Evolutionary conservation across 1,140 invertebrate species (phyloP).

Genomic region (Brachionus calyciflorus): DNA sequence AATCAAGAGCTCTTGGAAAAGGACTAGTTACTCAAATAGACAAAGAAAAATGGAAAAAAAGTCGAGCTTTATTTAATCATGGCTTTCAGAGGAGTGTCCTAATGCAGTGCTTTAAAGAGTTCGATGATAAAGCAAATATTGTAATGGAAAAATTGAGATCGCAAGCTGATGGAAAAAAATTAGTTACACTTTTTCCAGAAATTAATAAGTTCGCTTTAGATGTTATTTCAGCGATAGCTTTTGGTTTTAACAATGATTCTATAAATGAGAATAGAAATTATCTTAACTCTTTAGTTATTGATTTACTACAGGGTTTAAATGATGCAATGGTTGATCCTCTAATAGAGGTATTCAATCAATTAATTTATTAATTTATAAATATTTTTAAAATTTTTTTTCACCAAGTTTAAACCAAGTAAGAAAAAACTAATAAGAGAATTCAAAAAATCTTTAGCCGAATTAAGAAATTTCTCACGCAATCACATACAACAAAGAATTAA

Average conservation of each 20-base stretch:
- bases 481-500: conserved; percentile 21
- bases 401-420: conserved; percentile 16
- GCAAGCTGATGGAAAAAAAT: background rate
- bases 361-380: background rate
- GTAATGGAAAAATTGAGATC: conserved; percentile 32
- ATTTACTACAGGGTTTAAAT: conserved; percentile 1
- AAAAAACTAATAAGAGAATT: background rate
- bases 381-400: background rate
- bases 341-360: background rate
- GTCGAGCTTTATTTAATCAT: conserved; percentile 27
- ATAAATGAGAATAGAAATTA: conserved; percentile 9
- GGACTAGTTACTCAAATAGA: conserved; percentile 19
- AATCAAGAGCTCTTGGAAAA: conserved; percentile 11
- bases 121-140: conserved; percentile 20
- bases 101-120: background rate
- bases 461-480: background rate
- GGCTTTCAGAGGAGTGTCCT: conserved; percentile 33
- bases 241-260: conserved; percentile 27
- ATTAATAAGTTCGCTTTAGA: conserved; percentile 22
- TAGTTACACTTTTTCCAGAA: conserved; percentile 3
- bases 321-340: conserved; percentile 4
- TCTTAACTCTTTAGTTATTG: background rate
- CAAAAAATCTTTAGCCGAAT: background rate
- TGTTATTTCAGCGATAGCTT: conserved; percentile 27
- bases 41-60: conserved; percentile 28